A percentile compares a stretch with the other conserved stretches of the same genome.
These are phyloP conservation scores for Harmothoe impar DNA, from an alignment of 2,888 invertebrate species.

Conservation along the genomic window DNA sequence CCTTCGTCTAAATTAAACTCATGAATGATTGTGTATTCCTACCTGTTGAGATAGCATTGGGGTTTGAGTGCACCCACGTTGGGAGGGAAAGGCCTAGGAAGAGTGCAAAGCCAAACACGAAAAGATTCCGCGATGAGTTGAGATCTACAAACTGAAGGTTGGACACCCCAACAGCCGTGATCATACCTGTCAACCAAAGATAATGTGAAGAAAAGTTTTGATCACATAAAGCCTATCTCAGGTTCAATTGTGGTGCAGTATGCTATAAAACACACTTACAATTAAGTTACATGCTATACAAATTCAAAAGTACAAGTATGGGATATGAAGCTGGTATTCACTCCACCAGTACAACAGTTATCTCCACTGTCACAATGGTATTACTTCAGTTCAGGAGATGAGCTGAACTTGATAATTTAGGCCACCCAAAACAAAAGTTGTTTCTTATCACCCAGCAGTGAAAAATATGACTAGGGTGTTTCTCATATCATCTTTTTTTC, in stretches of 20 bases:
- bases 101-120: constrained; percentile 22
- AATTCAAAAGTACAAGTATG: background rate
- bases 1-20: background rate
- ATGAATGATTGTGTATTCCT: background rate
- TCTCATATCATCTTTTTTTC: no score
- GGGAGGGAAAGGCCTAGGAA: constrained; percentile 33
- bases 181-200: constrained; percentile 35
- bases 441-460: no score
- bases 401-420: no score
- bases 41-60: background rate
- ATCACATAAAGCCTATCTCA: background rate
- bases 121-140: constrained; percentile 32
- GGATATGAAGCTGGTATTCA: background rate
- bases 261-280: background rate
- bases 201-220: background rate
- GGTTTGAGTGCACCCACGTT: background rate
- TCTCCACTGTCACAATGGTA: background rate
- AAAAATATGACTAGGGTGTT: no score
- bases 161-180: constrained; percentile 33
- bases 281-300: background rate
- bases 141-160: constrained; percentile 55
- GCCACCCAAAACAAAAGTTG: no score
- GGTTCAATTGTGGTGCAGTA: background rate
- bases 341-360: background rate
- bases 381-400: no score